Percentiles rank a stretch among this genome's conserved stretches.
Evolutionary conservation across 2,113 vertebrate species (phyloP).

Genomic region (Pipa parva): DNA sequence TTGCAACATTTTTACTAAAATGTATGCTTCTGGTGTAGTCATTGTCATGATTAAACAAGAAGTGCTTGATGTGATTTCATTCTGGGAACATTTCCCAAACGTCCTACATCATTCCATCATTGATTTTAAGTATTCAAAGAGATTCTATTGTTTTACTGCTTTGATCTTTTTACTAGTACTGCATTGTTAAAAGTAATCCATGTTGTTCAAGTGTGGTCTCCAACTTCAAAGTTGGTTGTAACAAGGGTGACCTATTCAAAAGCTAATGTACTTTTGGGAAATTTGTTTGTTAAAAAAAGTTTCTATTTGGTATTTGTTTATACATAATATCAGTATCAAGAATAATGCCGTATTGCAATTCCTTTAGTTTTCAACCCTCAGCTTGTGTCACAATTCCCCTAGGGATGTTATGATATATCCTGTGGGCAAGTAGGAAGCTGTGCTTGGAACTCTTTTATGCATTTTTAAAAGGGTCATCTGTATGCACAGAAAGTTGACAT

Average conservation of each 20-base stretch:
- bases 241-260: constrained; percentile 36
- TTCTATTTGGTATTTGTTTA: constrained; percentile 22
- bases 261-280: constrained; percentile 33
- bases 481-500: constrained; percentile 31
- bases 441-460: constrained; percentile 34
- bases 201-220: constrained; percentile 30
- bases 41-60: neutral
- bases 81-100: constrained; percentile 38
- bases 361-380: constrained; percentile 4
- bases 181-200: constrained; percentile 39
- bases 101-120: constrained; percentile 32
- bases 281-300: constrained; percentile 39
- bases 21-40: too few species aligned
- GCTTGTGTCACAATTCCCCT: constrained; percentile 13
- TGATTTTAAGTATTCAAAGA: constrained; percentile 34
- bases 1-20: too few species aligned
- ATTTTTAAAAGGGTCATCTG: constrained; percentile 27
- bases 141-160: constrained; percentile 32
- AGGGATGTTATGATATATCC: constrained; percentile 10
- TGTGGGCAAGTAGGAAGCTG: constrained; percentile 29
- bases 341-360: constrained; percentile 22
- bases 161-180: constrained; percentile 39
- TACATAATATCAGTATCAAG: too few species aligned
- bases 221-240: constrained; percentile 27
- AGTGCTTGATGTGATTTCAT: constrained; percentile 26